Base-by-base conservation (phyloP, 2,888 invertebrate species). In the Dysmachus trigonus region DNA sequence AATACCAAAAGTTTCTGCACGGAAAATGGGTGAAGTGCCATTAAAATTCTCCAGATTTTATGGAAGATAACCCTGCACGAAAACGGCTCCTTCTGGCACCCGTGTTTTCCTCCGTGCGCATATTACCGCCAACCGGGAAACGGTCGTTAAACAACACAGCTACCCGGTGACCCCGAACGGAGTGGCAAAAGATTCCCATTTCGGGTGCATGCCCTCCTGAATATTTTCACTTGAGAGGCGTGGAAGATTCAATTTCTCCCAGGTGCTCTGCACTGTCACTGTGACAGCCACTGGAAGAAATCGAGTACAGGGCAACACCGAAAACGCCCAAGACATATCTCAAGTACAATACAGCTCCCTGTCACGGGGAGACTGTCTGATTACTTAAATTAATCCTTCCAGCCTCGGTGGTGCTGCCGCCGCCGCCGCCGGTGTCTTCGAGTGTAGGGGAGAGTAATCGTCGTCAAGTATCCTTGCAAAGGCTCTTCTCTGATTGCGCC, bases 361-460 rank as follows among this genome's bases (percentile, higher is more conserved):
- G 62, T 62, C 81, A 62, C 53, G 81, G 4, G 22, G 62, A 53
- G 51, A n/a, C 35, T 15, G n/a, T 62, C 18, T 82, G 81, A 82
- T 82, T 82, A 62, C 81, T 82, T 82, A 62, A 53, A 82, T 82
- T 82, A 82, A 82, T 82, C 81, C 81, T 62, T 33, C 33, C 51
- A 51, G 33, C 13, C 31, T 18, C 62, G 22, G 27, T 30, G n/a
- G n/a, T n/a, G n/a, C n/a, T n/a, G n/a, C n/a, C n/a, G n/a, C n/a
- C n/a, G n/a, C n/a, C n/a, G 31, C 51, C 31, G n/a, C 15, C 18
- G 73, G 73, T 6, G 73, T 73, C 31, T 15, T 73, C 27, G 72
- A 72, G 27, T 35, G 33, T 33, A 18, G 73, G 13, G 27, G n/a
- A 13, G 4, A 27, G 72, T 13, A 33, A 7, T 73, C 27, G 27